Evolutionary conservation across 2,113 vertebrate genomes (phyloP).

Genomic region (Noctilio leporinus): DNA sequence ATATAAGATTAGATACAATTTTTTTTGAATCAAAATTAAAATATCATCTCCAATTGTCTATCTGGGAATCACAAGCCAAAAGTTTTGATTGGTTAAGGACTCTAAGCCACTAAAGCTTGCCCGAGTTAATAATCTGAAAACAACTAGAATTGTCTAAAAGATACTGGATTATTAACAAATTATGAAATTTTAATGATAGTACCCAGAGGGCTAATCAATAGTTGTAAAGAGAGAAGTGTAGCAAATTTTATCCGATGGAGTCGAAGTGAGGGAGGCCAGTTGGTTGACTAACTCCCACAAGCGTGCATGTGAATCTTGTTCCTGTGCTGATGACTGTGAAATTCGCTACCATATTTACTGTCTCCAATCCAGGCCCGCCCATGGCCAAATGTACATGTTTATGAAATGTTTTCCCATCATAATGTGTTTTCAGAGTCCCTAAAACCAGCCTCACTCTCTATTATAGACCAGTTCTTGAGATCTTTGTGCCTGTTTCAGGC

Average conservation of each 20-base stretch:
- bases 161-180: background rate
- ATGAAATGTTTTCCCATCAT: background rate
- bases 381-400: background rate
- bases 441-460: background rate
- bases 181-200: background rate
- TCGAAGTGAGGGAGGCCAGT: background rate
- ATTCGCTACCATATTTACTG: background rate
- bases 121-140: background rate
- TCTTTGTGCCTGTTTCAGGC: background rate
- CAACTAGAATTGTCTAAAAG: background rate
- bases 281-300: no score
- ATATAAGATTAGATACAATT: background rate
- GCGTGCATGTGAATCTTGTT: background rate
- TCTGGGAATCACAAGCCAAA: background rate
- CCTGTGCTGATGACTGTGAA: background rate
- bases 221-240: background rate
- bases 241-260: background rate
- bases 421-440: background rate
- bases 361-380: background rate
- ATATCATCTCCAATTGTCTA: background rate
- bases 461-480: background rate
- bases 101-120: background rate
- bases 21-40: background rate
- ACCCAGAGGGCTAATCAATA: background rate
- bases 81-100: background rate